Evolutionary conservation across 2,888 invertebrate genomes (phyloP).

Genomic region (Cyclophora albipunctata): DNA sequence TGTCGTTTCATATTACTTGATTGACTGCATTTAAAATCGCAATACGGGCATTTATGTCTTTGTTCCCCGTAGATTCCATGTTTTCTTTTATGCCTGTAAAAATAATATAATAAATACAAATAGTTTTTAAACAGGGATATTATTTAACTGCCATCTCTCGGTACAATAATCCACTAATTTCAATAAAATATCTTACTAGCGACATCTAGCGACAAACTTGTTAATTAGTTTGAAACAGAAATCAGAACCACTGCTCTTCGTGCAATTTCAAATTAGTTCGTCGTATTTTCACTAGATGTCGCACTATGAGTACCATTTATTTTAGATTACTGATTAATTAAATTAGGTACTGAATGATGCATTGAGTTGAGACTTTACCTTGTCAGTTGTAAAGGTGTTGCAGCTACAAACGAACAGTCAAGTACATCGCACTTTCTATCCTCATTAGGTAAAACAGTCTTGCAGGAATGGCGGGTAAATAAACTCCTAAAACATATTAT

Average conservation of each 20-base stretch:
- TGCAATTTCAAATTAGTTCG: too few relatives aligned
- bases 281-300: too few relatives aligned
- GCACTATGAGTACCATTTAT: too few relatives aligned
- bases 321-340: too few relatives aligned
- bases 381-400: constrained; percentile 40
- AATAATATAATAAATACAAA: constrained; percentile 2
- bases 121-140: too few relatives aligned
- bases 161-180: too few relatives aligned
- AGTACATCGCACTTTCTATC: constrained; percentile 41
- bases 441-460: constrained; percentile 10
- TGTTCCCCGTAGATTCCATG: constrained; percentile 62
- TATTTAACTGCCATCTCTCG: too few relatives aligned
- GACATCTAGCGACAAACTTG: too few relatives aligned
- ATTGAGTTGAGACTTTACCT: constrained; percentile 28
- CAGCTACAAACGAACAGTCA: constrained; percentile 44
- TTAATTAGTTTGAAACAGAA: too few relatives aligned
- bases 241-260: too few relatives aligned
- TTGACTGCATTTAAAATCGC: constrained; percentile 80
- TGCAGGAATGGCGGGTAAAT: constrained; percentile 30
- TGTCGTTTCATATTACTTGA: constrained; percentile 86
- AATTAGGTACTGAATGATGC: too few relatives aligned
- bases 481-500: constrained; percentile 31
- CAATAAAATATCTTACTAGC: too few relatives aligned
- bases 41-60: constrained; percentile 79
- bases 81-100: constrained; percentile 77